Conservation (phyloP, 2,888 invertebrate genomes). For the Elgonia sp. region DNA sequence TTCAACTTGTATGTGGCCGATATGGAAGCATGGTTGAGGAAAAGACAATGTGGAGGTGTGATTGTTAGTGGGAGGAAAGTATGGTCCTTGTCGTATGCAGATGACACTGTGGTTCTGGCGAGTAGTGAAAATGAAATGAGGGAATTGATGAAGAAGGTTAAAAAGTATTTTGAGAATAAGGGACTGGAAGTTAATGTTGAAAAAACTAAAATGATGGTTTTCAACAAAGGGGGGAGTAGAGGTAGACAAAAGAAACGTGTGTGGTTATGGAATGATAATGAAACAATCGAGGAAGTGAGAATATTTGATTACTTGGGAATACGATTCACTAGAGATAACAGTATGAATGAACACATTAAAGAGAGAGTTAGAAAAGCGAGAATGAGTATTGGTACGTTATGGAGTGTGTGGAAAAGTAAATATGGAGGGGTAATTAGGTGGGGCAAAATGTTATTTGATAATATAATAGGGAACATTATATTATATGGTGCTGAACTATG, state of each 20-base stretch:
- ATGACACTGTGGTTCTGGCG: neutral
- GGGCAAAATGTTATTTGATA: conserved; percentile 5
- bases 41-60: too few species aligned
- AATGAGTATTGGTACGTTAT: neutral
- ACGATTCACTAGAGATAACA: conserved; percentile 12
- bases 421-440: neutral
- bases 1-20: conserved; percentile 81
- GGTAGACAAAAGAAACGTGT: conserved; percentile 15
- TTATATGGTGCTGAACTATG: too few species aligned
- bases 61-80: neutral
- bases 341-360: neutral
- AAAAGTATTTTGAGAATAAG: conserved; percentile 22
- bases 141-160: neutral
- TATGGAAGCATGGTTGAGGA: neutral
- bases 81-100: too few species aligned
- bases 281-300: conserved; percentile 24
- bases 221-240: conserved; percentile 10
- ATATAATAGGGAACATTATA: too few species aligned
- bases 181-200: conserved; percentile 17
- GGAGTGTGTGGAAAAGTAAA: neutral
- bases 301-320: conserved; percentile 21
- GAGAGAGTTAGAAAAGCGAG: neutral
- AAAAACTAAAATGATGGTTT: conserved; percentile 40
- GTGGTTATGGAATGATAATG: conserved; percentile 12
- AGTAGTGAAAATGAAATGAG: neutral